Percentiles rank a stretch among this genome's conserved stretches.
phyloP scores from a whole-genome alignment of 2,113 vertebrate genomes.

The Psilopsiagon aurifrons region DNA sequence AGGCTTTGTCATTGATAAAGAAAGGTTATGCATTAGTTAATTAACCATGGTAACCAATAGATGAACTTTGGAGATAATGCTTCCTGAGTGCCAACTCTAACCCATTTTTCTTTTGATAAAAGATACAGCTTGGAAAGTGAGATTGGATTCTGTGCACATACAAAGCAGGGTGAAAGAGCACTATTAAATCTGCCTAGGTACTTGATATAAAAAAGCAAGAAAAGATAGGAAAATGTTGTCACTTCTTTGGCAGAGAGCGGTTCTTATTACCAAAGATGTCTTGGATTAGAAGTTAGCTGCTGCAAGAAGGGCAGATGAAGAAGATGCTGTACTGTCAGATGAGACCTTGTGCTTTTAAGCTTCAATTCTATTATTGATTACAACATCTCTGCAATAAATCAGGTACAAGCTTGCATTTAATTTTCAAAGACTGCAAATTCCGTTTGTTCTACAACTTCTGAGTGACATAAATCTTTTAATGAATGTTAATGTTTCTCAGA shows the following conservation, averaged over 20 bases:
- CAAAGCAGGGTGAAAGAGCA: neutral
- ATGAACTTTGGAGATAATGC: neutral
- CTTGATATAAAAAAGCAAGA: neutral
- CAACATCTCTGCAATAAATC: conserved; percentile 22
- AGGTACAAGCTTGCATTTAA: conserved; percentile 41
- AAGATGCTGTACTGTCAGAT: neutral
- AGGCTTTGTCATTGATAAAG: neutral
- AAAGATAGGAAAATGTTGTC: neutral
- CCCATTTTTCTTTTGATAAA: neutral
- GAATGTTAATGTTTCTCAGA: conserved; percentile 44
- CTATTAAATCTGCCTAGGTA: neutral
- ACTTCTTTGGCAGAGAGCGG: neutral
- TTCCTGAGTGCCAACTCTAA: neutral
- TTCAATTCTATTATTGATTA: conserved; percentile 61
- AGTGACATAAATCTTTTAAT: conserved; percentile 42
- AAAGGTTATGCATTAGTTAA: neutral
- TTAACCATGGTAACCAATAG: neutral
- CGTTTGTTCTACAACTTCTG: conserved; percentile 31
- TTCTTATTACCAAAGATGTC: neutral
- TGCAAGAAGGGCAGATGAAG: neutral
- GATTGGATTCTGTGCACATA: neutral
- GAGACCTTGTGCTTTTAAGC: conserved; percentile 25
- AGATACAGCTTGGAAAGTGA: neutral
- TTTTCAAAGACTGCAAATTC: conserved; percentile 54
- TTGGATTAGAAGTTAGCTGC: neutral